Evolutionary conservation across 1,140 invertebrate genomes (phyloP).

Genomic region (Cataglyphis hispanica): DNA sequence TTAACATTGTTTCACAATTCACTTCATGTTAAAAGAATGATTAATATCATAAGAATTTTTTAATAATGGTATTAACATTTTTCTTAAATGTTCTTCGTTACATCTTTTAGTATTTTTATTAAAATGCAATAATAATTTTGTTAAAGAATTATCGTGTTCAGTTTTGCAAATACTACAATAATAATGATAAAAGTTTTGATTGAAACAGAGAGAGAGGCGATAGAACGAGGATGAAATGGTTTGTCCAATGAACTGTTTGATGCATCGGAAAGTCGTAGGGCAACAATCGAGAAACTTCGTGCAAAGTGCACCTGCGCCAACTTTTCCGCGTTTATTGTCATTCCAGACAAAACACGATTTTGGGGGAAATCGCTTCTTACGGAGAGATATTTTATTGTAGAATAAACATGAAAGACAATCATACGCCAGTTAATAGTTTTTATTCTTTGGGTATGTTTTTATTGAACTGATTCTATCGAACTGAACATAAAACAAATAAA

Average conservation of each 20-base stretch:
- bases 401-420: not conserved
- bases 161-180: not conserved
- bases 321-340: conserved; percentile 36
- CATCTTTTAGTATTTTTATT: conserved; percentile 2
- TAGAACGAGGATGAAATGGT: not conserved
- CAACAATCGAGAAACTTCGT: conserved; percentile 57
- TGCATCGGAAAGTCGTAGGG: conserved; percentile 9
- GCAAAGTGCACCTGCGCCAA: conserved; percentile 25
- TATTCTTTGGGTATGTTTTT: conserved; percentile 6
- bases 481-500: too few relatives aligned
- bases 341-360: not conserved
- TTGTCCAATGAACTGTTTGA: conserved; percentile 16
- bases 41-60: not conserved
- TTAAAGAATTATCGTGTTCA: not conserved
- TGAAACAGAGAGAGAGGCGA: not conserved
- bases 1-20: not conserved
- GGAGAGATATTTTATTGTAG: not conserved
- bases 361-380: conserved; percentile 1
- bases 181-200: conserved; percentile 20
- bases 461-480: not conserved
- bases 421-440: not conserved
- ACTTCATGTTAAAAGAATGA: not conserved
- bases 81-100: not conserved
- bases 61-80: not conserved
- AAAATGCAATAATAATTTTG: not conserved